phyloP scores from a whole-genome alignment of 2,797 vertebrate genomes.

The Garrulus glandarius region DNA sequence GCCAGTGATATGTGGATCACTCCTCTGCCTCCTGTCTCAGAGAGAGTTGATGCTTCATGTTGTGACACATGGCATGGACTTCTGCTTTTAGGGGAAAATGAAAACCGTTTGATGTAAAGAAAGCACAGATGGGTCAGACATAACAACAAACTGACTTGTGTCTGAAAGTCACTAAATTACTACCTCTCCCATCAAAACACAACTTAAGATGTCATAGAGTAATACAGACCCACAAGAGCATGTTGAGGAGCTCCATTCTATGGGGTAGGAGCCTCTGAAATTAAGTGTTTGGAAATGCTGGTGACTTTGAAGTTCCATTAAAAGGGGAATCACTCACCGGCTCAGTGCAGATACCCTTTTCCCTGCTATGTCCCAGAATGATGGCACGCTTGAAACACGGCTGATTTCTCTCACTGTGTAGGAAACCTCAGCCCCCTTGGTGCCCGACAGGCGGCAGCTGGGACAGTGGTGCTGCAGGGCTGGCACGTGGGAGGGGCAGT shows the following conservation, averaged over 20 bases:
- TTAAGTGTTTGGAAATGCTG: background rate
- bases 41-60: background rate
- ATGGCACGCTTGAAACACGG: background rate
- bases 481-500: background rate
- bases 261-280: background rate
- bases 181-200: background rate
- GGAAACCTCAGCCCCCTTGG: background rate
- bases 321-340: background rate
- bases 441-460: background rate
- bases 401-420: background rate
- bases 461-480: background rate
- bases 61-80: background rate
- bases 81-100: background rate
- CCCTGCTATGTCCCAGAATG: background rate
- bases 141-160: background rate
- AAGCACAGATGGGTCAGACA: background rate
- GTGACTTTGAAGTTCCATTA: background rate
- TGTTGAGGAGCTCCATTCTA: background rate
- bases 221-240: background rate
- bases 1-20: background rate
- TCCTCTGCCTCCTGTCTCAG: background rate
- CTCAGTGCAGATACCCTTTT: background rate
- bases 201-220: rapidly evolving
- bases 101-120: background rate
- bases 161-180: background rate